Evolutionary conservation across 2,888 invertebrate species (phyloP).

Genomic region (Lepidonotus clava): DNA sequence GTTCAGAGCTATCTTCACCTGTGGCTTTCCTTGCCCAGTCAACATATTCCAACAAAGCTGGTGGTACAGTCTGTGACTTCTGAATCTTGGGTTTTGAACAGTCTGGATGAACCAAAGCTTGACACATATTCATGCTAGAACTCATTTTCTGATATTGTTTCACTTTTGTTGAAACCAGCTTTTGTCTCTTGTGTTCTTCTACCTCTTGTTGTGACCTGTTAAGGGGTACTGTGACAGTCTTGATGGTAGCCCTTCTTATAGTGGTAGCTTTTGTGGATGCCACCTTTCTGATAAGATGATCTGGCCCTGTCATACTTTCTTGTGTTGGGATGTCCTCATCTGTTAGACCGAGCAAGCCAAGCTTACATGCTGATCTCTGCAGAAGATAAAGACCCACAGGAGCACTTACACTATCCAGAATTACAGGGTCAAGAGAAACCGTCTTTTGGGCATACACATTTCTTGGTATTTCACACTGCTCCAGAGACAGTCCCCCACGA

Average conservation of each 20-base stretch:
- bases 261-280: not conserved
- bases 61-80: slow-evolving; percentile 43
- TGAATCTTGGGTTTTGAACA: slow-evolving; percentile 58
- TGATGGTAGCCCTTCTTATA: not conserved
- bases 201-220: not conserved
- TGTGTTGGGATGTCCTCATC: not conserved
- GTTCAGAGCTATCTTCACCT: not conserved
- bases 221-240: not conserved
- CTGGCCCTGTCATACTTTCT: not conserved
- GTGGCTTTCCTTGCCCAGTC: not conserved
- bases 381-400: not conserved
- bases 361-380: not conserved
- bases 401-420: not conserved
- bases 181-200: not conserved
- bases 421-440: not conserved
- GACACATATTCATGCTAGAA: slow-evolving; percentile 61
- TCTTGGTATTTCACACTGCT: not conserved
- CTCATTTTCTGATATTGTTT: slow-evolving; percentile 48
- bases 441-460: not conserved
- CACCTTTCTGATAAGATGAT: not conserved
- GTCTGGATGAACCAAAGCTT: slow-evolving; percentile 61
- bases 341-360: not conserved
- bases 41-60: not conserved
- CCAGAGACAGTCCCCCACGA: slow-evolving; percentile 48
- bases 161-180: not conserved